These are phyloP conservation scores for Leuciscus waleckii DNA, from an alignment of 2,797 vertebrate species.

Conservation along the genomic window DNA sequence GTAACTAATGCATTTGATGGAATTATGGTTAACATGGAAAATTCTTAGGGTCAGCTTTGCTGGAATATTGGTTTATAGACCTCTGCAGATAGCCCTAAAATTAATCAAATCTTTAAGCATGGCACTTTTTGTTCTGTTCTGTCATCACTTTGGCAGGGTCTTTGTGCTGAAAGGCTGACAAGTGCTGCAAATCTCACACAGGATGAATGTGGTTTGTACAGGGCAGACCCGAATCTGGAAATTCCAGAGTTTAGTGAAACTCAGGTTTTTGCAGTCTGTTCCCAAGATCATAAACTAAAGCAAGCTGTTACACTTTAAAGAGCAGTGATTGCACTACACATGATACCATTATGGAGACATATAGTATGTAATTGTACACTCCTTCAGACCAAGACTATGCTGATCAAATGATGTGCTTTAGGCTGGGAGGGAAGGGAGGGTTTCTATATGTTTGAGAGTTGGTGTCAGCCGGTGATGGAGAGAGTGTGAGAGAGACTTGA, in stretches of 20 bases:
- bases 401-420: constrained; percentile 16
- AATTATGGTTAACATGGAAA: not conserved
- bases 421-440: not conserved
- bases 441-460: constrained; percentile 25
- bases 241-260: constrained; percentile 25
- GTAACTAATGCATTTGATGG: not conserved
- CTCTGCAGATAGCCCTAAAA: not conserved
- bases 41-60: not conserved
- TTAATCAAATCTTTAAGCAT: not conserved
- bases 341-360: constrained; percentile 5
- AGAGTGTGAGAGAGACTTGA: constrained; percentile 2
- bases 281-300: constrained; percentile 9
- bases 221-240: constrained; percentile 4
- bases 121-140: constrained; percentile 15
- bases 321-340: not conserved
- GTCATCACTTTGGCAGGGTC: constrained; percentile 13
- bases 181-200: constrained; percentile 53
- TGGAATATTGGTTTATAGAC: not conserved
- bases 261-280: constrained; percentile 3
- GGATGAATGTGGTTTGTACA: constrained; percentile 32
- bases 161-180: constrained; percentile 37
- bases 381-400: not conserved
- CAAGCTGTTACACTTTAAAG: constrained; percentile 27
- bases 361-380: constrained; percentile 25
- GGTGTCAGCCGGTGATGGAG: constrained; percentile 24